Conservation (phyloP, 1,140 invertebrate genomes). For the Drosophila persimilis region DNA sequence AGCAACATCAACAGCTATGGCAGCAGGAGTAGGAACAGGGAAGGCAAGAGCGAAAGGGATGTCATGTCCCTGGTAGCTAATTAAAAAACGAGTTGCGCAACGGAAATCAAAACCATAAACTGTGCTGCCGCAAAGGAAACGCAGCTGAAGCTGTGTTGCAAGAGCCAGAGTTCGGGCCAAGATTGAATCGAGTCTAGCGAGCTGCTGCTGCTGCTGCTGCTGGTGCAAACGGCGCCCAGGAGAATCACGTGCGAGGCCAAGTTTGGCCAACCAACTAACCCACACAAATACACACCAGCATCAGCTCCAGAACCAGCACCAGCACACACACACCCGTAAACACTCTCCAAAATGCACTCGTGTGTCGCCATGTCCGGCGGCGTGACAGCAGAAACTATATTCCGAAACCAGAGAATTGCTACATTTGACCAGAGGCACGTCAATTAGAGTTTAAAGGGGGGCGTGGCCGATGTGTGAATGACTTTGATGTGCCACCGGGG, state of each 20-base stretch:
- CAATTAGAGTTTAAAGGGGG: slow-evolving; percentile 61
- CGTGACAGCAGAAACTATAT: slow-evolving; percentile 59
- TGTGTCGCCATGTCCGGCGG: slow-evolving; percentile 55
- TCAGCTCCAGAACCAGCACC: background rate
- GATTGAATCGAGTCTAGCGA: slow-evolving; percentile 26
- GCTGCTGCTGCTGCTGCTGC: too few species aligned
- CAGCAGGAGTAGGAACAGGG: slow-evolving; percentile 5
- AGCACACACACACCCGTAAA: slow-evolving; percentile 14
- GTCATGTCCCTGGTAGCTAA: slow-evolving; percentile 38
- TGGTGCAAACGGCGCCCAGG: slow-evolving; percentile 11
- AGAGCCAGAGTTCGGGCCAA: slow-evolving; percentile 3
- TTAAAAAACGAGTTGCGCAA: slow-evolving; percentile 47
- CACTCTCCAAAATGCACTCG: slow-evolving; percentile 60
- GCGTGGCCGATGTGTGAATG: slow-evolving; percentile 53
- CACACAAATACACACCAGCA: slow-evolving; percentile 34
- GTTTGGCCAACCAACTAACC: slow-evolving; percentile 49
- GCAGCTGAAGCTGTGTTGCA: slow-evolving; percentile 11
- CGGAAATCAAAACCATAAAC: slow-evolving; percentile 62
- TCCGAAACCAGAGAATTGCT: slow-evolving; percentile 43
- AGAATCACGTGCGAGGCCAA: slow-evolving; percentile 56
- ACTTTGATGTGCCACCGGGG: slow-evolving; percentile 44
- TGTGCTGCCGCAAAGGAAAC: slow-evolving; percentile 46
- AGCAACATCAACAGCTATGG: slow-evolving; percentile 1
- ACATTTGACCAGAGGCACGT: slow-evolving; percentile 71
- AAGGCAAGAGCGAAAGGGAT: slow-evolving; percentile 5